Conservation (phyloP, 2,797 vertebrate species). For the Pagetopsis macropterus region DNA sequence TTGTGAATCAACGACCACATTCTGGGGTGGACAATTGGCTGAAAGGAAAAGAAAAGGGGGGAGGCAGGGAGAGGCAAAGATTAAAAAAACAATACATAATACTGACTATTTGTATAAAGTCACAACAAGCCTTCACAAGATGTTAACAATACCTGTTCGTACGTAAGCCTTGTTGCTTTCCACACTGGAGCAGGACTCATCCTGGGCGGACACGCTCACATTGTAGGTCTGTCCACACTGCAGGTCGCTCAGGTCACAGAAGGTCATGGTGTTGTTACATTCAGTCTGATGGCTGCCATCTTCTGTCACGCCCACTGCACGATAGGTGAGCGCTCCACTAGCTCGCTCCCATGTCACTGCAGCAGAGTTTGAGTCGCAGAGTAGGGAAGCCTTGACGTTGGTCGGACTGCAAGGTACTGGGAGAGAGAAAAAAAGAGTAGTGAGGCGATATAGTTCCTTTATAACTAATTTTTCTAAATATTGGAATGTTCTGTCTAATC, state of each 20-base stretch:
- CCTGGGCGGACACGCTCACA: slow-evolving; percentile 67
- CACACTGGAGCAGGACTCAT: slow-evolving; percentile 70
- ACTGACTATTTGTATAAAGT: background rate
- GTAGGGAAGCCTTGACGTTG: slow-evolving; percentile 63
- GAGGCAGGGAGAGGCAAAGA: background rate
- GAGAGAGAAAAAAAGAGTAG: slow-evolving; percentile 6
- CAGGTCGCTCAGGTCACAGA: slow-evolving; percentile 73
- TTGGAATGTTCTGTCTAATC: background rate
- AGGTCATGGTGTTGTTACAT: slow-evolving; percentile 72
- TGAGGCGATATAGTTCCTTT: background rate
- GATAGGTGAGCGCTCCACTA: slow-evolving; percentile 74
- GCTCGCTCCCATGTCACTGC: slow-evolving; percentile 80
- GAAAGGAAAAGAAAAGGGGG: background rate
- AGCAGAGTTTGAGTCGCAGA: slow-evolving; percentile 68
- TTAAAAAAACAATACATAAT: background rate
- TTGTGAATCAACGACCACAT: slow-evolving; percentile 53
- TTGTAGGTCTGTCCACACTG: slow-evolving; percentile 80
- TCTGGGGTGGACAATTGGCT: slow-evolving; percentile 81
- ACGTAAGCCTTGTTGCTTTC: slow-evolving; percentile 58
- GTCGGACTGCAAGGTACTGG: slow-evolving; percentile 80
- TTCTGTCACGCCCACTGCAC: slow-evolving; percentile 55
- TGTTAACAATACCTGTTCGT: slow-evolving; percentile 70
- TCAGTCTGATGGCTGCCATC: slow-evolving; percentile 45
- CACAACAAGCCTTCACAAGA: background rate
- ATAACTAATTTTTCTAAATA: background rate